Conservation (phyloP, 2,888 invertebrate species). For the Parnassius orleans region DNA sequence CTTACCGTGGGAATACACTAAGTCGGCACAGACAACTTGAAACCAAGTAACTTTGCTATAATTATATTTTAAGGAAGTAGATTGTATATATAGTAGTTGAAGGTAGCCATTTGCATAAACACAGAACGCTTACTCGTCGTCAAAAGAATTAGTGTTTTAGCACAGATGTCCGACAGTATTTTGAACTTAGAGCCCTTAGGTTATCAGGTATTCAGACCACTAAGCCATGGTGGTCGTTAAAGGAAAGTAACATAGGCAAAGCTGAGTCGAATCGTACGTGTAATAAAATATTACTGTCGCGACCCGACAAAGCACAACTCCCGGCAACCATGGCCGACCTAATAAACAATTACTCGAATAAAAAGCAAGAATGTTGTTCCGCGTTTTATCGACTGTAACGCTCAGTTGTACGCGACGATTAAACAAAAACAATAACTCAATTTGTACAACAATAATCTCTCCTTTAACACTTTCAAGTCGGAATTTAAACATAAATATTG, state of each 20-base stretch:
- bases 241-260: conserved; percentile 36
- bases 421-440: conserved; percentile 26
- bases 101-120: too few species aligned
- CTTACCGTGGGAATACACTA: too few species aligned
- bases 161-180: too few species aligned
- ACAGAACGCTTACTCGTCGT: too few species aligned
- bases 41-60: too few species aligned
- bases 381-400: conserved; percentile 57
- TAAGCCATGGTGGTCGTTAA: conserved; percentile 23
- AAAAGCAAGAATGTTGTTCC: conserved; percentile 62
- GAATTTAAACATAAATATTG: too few species aligned
- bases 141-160: too few species aligned
- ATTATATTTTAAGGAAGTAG: too few species aligned
- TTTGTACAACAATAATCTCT: conserved; percentile 19
- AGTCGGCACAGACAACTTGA: too few species aligned
- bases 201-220: too few species aligned
- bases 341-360: conserved; percentile 74
- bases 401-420: conserved; percentile 36
- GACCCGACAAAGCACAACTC: conserved; percentile 57
- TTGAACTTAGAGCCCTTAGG: too few species aligned
- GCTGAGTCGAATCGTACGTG: conserved; percentile 57
- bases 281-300: conserved; percentile 55
- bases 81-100: too few species aligned
- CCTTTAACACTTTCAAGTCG: neutral
- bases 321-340: conserved; percentile 40